Conservation (phyloP, 2,113 vertebrate species). For the Lepus timidus region DNA sequence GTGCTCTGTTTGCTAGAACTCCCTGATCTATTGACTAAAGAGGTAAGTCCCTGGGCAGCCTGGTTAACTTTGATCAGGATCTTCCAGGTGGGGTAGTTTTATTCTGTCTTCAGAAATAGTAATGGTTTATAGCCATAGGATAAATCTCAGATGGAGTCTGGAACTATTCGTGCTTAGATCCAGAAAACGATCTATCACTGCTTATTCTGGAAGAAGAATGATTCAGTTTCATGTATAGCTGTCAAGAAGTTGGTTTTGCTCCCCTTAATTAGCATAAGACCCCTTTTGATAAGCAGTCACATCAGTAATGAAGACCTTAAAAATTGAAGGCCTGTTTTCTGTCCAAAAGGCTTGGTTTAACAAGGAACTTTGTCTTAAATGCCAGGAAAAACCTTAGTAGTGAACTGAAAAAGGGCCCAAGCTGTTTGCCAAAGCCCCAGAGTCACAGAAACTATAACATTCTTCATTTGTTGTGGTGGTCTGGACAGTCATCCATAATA, state of each 20-base stretch:
- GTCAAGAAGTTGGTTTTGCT: not conserved
- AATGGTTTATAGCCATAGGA: not conserved
- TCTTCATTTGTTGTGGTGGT: not conserved
- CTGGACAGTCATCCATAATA: not conserved
- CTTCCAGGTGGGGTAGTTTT: not conserved
- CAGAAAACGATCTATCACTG: not conserved
- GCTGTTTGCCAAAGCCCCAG: not conserved
- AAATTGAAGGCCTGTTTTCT: not conserved
- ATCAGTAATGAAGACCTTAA: not conserved
- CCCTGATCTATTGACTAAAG: not conserved
- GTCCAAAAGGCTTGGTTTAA: not conserved
- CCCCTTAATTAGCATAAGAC: not conserved
- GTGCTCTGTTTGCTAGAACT: not conserved
- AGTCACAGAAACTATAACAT: not conserved
- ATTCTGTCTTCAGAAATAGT: not conserved
- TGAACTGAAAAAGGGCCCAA: not conserved
- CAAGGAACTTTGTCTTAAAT: not conserved
- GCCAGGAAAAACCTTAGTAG: not conserved
- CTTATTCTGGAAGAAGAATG: not conserved
- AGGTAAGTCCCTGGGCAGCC: not conserved
- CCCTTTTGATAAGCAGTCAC: not conserved
- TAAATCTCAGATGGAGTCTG: not conserved
- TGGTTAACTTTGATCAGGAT: not conserved
- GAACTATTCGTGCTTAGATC: not conserved
- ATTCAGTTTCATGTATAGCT: not conserved